Percentiles rank a stretch among this genome's conserved stretches.
Evolutionary conservation across 2,113 vertebrate genomes (phyloP).

Genomic region (Phycodurus eques): DNA sequence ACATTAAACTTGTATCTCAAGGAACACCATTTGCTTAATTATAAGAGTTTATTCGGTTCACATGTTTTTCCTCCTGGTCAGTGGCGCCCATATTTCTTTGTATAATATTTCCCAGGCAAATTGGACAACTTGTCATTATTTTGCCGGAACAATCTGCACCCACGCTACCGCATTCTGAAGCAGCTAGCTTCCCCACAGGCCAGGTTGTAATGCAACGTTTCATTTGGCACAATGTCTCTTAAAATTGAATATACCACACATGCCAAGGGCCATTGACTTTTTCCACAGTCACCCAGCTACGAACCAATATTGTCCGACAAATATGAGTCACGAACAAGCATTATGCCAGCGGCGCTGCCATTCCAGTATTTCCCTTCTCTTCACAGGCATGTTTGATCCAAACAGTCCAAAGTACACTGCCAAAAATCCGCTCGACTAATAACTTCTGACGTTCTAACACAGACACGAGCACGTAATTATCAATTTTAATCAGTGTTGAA

Average conservation of each 20-base stretch:
- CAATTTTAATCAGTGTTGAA: conserved; percentile 1
- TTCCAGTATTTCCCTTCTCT: neutral
- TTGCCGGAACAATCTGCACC: neutral
- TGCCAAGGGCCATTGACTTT: conserved; percentile 1
- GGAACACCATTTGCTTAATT: neutral
- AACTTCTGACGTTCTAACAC: conserved; percentile 21
- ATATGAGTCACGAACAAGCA: neutral
- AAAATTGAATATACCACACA: conserved; percentile 3
- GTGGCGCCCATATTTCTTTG: neutral
- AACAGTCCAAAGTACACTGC: conserved; percentile 12
- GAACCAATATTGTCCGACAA: neutral
- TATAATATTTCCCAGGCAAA: neutral
- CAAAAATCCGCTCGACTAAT: conserved; percentile 30
- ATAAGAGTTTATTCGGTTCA: neutral
- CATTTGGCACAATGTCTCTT: neutral
- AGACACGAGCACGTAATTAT: conserved; percentile 23
- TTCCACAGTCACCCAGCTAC: neutral
- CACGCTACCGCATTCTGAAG: neutral
- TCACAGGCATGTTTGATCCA: conserved; percentile 10
- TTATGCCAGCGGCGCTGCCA: neutral
- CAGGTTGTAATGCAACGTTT: neutral
- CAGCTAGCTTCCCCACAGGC: neutral
- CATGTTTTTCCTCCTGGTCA: neutral
- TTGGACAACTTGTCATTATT: neutral
- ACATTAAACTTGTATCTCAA: neutral